Percentiles rank a stretch among this genome's conserved stretches.
Evolutionary conservation across 53 echinoderm and acorn worm genomes (phyloP).

Genomic region (Paracentrotus lividus): DNA sequence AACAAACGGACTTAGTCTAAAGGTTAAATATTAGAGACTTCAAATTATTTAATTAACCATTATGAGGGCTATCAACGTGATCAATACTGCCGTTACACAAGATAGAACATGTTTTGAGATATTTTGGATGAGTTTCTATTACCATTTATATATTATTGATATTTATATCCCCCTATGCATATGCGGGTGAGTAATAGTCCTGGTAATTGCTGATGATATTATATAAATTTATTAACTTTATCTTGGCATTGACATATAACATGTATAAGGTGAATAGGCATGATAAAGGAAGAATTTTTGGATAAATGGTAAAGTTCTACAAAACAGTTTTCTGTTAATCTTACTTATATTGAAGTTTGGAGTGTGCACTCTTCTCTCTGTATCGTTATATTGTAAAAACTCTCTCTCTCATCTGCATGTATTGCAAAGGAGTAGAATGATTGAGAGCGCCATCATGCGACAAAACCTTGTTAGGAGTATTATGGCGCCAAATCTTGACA

Average conservation of each 20-base stretch:
- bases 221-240: too few relatives aligned
- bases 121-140: too few relatives aligned
- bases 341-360: not conserved
- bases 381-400: not conserved
- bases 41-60: not conserved
- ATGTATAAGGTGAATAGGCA: too few relatives aligned
- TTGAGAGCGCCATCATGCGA: constrained; percentile 44
- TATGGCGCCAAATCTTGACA: constrained; percentile 8
- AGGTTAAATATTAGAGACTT: constrained; percentile 38
- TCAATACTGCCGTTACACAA: not conserved
- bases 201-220: too few relatives aligned
- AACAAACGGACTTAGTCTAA: constrained; percentile 6
- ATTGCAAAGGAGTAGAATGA: constrained; percentile 12
- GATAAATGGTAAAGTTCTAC: too few relatives aligned
- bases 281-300: too few relatives aligned
- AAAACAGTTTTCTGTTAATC: not conserved
- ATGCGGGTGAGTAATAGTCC: too few relatives aligned
- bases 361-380: not conserved
- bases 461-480: not conserved
- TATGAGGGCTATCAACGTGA: too few relatives aligned
- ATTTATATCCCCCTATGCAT: too few relatives aligned
- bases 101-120: not conserved
- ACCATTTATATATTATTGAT: too few relatives aligned
- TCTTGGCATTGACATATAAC: too few relatives aligned
- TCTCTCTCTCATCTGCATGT: not conserved